phyloP scores from a whole-genome alignment of 2,888 invertebrate species.

The Aphelenchoides bicaudatus region DNA sequence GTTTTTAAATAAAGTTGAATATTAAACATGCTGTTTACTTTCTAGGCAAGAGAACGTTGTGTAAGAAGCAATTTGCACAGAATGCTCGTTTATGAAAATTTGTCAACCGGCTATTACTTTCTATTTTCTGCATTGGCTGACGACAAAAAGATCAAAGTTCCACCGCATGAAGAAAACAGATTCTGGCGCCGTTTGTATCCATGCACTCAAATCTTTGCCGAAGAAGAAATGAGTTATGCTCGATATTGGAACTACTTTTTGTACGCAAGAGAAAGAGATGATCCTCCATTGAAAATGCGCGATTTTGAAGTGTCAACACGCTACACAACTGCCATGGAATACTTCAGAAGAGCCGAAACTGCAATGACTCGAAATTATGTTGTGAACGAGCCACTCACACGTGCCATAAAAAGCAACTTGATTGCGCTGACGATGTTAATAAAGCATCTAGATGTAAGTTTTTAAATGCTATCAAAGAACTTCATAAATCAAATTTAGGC shows the following conservation, averaged over 20 bases:
- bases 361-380: neutral
- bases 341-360: constrained; percentile 1
- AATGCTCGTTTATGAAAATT: neutral
- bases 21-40: too few relatives aligned
- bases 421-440: neutral
- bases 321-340: constrained; percentile 1
- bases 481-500: neutral
- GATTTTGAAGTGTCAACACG: neutral
- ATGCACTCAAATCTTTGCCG: neutral
- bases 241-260: constrained; percentile 10
- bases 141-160: neutral
- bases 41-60: too few relatives aligned
- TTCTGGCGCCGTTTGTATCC: constrained; percentile 11
- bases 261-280: neutral
- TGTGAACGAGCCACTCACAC: neutral
- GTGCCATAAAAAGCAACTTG: neutral
- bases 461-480: neutral
- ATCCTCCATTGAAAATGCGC: neutral
- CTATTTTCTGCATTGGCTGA: constrained; percentile 1
- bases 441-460: constrained; percentile 9
- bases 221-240: neutral
- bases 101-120: constrained; percentile 4
- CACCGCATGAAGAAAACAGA: neutral
- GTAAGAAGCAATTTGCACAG: too few relatives aligned
- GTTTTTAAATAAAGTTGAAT: too few relatives aligned